Base-by-base conservation (phyloP, 2,113 vertebrate species). In the Dromas ardeola region DNA sequence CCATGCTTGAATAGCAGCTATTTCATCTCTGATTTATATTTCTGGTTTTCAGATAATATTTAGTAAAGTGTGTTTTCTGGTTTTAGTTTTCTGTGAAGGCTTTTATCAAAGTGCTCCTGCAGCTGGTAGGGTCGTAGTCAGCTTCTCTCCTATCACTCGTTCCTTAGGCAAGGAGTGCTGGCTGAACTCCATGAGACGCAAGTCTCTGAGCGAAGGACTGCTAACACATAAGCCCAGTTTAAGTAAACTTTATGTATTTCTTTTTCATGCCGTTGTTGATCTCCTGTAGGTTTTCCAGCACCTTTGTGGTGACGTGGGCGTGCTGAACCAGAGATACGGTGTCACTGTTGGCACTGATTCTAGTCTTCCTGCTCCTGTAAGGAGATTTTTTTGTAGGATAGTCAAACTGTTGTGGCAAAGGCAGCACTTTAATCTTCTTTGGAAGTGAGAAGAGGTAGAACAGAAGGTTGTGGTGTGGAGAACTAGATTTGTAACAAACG, bases 301-400 rank as follows among this genome's bases (percentile, higher is more conserved):
- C 29, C 42, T 40, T 7, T 6, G 19, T 2, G 25, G 21, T 65
- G 43, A 2, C 2, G 13, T 11, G 13, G 61, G 2, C 0, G 1
- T 11, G 8, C 43, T 43, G 53, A 69, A 6, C 27, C 0, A 3
- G 42, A 36, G 45, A 18, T 5, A 3, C 0, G 1, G 38, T 15
- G 52, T 36, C 1, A 0, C 10, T 13, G 20, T 16, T 0, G 0
- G 59, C 55, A 1, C 69, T 21, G 83, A 20, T 2, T 40, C 40
- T 12, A 16, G 11, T 3, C 50, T 36, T 16, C 17, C 61, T 34
- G 17, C 52, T 56, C 1, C 45, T 34, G 5, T 20, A 6, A 32
- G 30, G 13, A 65, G 29, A 1, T 1, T n/a, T 30, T n/a, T 6
- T 32, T 32, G 71, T 7, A 1, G 73, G 63, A 9, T 2, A 6